Evolutionary conservation across 2,888 invertebrate species (phyloP).

Genomic region (Drosophila borealis): DNA sequence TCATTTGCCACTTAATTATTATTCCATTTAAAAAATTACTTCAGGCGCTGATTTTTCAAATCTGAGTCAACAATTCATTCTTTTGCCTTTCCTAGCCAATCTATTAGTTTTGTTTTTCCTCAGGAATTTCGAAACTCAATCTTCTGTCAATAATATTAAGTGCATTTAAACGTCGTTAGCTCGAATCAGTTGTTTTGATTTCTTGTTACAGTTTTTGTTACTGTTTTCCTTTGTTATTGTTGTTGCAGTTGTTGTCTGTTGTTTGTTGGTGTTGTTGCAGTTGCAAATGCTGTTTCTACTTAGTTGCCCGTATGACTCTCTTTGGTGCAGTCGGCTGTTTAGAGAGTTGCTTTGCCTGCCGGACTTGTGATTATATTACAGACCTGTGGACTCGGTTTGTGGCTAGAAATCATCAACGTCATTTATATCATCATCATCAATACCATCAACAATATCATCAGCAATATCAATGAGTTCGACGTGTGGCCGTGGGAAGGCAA

Average conservation of each 20-base stretch:
- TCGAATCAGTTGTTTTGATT: conserved; percentile 27
- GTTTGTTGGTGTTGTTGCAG: conserved; percentile 37
- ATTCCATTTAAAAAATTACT: too few species aligned
- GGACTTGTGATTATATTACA: conserved; percentile 67
- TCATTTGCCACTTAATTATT: too few species aligned
- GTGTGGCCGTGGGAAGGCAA: conserved; percentile 64
- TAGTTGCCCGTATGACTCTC: conserved; percentile 67
- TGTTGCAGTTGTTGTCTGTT: conserved; percentile 34
- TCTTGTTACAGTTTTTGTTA: conserved; percentile 44
- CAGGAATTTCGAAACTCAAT: conserved; percentile 10
- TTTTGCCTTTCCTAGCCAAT: background rate
- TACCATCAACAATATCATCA: conserved; percentile 11
- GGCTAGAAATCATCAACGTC: conserved; percentile 41
- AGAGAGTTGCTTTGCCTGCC: conserved; percentile 60
- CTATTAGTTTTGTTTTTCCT: background rate
- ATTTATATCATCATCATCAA: conserved; percentile 18
- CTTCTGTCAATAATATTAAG: conserved; percentile 9
- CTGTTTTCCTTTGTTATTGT: conserved; percentile 28
- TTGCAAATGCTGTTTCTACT: conserved; percentile 60
- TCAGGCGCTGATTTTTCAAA: background rate
- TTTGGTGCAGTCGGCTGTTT: conserved; percentile 62
- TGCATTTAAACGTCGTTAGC: conserved; percentile 42
- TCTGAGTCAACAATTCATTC: conserved; percentile 21
- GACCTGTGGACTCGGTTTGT: conserved; percentile 30
- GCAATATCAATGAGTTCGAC: conserved; percentile 22